Conservation (phyloP, 2,113 vertebrate genomes). For the Oncorhynchus kisutch region DNA sequence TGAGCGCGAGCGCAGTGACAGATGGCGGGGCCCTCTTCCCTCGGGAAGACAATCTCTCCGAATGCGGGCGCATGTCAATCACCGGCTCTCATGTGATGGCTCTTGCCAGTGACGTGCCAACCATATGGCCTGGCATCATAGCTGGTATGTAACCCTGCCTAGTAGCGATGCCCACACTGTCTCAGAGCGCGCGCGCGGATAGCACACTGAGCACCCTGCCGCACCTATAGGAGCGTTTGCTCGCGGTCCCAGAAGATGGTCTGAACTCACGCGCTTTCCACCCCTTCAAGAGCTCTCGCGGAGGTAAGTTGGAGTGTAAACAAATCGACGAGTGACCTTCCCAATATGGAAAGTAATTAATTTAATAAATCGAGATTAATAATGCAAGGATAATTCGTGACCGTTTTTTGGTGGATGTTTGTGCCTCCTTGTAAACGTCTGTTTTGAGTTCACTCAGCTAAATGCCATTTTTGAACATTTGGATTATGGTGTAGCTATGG, state of each 20-base stretch:
- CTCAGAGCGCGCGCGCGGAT: constrained; percentile 81
- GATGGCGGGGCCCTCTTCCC: constrained; percentile 85
- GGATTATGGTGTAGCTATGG: not conserved
- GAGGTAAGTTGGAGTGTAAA: constrained; percentile 81
- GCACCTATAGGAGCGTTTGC: constrained; percentile 79
- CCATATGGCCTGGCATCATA: constrained; percentile 97
- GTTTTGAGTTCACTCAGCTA: not conserved
- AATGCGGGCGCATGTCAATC: constrained; percentile 98
- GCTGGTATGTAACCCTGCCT: constrained; percentile 90
- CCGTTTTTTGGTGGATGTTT: not conserved
- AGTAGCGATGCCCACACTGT: constrained; percentile 85
- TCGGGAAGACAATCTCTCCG: constrained; percentile 92
- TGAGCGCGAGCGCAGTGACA: constrained; percentile 79
- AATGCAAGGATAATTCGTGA: constrained; percentile 7
- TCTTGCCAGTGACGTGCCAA: constrained; percentile 98
- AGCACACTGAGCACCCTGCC: constrained; percentile 72
- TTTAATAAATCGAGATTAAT: constrained; percentile 33
- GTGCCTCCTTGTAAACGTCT: not conserved
- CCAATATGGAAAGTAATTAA: constrained; percentile 45
- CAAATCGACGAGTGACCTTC: constrained; percentile 9
- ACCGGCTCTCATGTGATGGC: constrained; percentile 97
- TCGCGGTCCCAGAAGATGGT: constrained; percentile 85
- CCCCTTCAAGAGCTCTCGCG: constrained; percentile 71
- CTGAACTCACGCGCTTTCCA: constrained; percentile 80
- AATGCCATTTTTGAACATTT: constrained; percentile 1